Conservation (phyloP, 2,888 invertebrate species). For the Drosophila basisetae region DNA sequence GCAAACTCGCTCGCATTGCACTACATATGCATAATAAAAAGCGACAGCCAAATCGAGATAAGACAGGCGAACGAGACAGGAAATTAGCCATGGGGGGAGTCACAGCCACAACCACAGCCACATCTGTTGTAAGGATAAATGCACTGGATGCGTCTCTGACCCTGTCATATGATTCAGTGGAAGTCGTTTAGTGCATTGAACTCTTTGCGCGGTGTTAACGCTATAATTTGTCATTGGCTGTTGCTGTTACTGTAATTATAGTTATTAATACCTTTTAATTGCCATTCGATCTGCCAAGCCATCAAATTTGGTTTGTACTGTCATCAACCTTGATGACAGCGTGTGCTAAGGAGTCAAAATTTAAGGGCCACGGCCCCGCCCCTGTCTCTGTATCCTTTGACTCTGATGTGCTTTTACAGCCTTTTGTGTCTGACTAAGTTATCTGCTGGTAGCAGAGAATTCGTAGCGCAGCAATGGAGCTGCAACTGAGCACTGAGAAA, state of each 20-base stretch:
- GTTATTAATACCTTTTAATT: conserved; percentile 62
- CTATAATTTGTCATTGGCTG: conserved; percentile 28
- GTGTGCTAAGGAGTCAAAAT: conserved; percentile 21
- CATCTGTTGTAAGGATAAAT: neutral
- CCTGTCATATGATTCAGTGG: conserved; percentile 7
- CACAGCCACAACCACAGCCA: neutral
- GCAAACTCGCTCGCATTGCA: conserved; percentile 28
- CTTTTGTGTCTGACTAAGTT: conserved; percentile 75
- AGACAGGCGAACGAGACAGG: conserved; percentile 73
- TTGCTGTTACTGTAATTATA: conserved; percentile 39
- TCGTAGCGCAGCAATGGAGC: conserved; percentile 57
- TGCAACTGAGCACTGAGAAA: conserved; percentile 7
- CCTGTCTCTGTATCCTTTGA: neutral
- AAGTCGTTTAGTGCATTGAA: conserved; percentile 50
- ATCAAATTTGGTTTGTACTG: conserved; percentile 40
- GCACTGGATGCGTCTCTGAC: conserved; percentile 22
- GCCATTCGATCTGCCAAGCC: conserved; percentile 68
- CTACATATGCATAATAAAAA: conserved; percentile 76
- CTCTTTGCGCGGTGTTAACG: conserved; percentile 43
- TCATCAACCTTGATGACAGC: conserved; percentile 66
- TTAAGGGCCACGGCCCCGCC: conserved; percentile 1
- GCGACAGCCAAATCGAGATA: conserved; percentile 65
- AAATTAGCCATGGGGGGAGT: conserved; percentile 55
- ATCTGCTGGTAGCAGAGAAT: conserved; percentile 65
- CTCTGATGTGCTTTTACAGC: conserved; percentile 58